phyloP scores from a whole-genome alignment of 2,113 vertebrate genomes.

The Junco hyemalis region DNA sequence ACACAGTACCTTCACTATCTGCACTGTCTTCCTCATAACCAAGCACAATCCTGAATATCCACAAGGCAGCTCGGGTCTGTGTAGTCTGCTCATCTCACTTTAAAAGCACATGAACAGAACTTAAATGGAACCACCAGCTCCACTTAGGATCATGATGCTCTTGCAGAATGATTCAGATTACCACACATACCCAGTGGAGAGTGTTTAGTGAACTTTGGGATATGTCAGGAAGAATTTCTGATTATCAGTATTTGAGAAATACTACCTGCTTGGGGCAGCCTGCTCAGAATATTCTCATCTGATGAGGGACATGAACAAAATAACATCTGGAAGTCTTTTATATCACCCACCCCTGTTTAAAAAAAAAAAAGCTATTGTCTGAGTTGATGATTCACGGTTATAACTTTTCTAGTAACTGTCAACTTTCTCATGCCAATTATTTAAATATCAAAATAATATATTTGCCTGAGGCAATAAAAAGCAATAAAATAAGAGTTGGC shows the following conservation, averaged over 20 bases:
- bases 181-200: background rate
- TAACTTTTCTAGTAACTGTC: slow-evolving; percentile 20
- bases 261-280: background rate
- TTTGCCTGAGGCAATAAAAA: background rate
- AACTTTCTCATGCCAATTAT: slow-evolving; percentile 29
- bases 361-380: background rate
- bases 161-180: background rate
- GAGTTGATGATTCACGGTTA: background rate
- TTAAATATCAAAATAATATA: slow-evolving; percentile 33
- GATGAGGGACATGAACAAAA: background rate
- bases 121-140: background rate
- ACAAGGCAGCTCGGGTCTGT: rapidly evolving
- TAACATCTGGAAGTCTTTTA: slow-evolving; percentile 3
- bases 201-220: background rate
- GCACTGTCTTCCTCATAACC: background rate
- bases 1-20: background rate
- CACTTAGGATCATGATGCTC: background rate
- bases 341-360: background rate
- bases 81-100: background rate
- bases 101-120: background rate
- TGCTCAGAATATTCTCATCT: background rate
- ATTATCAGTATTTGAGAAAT: background rate
- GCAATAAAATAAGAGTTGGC: background rate
- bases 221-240: background rate
- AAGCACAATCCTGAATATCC: background rate